phyloP scores from a whole-genome alignment of 2,113 vertebrate species.

The Ancistrus triradiatus region DNA sequence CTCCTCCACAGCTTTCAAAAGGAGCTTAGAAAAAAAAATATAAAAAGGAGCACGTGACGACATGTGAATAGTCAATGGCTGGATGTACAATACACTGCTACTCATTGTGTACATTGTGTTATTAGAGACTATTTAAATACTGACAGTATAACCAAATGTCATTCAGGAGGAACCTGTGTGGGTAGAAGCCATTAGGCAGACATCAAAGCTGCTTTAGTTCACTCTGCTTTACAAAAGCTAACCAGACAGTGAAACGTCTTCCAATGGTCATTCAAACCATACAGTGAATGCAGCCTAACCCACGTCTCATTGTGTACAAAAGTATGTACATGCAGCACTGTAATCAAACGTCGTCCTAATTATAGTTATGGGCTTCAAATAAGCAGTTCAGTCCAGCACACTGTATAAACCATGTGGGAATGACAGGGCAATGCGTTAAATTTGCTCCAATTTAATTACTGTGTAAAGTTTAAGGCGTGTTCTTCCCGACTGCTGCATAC shows the following conservation, averaged over 20 bases:
- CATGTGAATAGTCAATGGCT: neutral
- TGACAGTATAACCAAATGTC: neutral
- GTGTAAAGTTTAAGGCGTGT: neutral
- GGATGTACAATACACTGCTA: neutral
- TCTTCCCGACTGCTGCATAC: conserved; percentile 1
- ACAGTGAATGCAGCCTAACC: neutral
- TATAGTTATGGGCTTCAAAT: conserved; percentile 9
- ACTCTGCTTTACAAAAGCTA: neutral
- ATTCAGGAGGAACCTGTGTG: neutral
- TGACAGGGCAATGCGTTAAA: conserved; percentile 1
- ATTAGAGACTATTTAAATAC: neutral
- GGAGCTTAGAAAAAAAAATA: too few species aligned
- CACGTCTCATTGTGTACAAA: neutral
- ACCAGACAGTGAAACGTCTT: neutral
- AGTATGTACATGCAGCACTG: neutral
- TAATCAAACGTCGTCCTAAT: conserved; percentile 1
- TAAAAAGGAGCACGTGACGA: neutral
- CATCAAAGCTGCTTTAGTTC: neutral
- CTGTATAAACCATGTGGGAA: conserved; percentile 11
- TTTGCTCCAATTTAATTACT: conserved; percentile 16
- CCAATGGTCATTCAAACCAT: neutral
- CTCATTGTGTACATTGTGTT: neutral
- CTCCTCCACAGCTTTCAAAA: too few species aligned
- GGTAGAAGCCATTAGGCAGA: neutral
- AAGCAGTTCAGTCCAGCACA: neutral